Conservation (phyloP, 2,888 invertebrate species). For the Agrochola lychnidis region DNA sequence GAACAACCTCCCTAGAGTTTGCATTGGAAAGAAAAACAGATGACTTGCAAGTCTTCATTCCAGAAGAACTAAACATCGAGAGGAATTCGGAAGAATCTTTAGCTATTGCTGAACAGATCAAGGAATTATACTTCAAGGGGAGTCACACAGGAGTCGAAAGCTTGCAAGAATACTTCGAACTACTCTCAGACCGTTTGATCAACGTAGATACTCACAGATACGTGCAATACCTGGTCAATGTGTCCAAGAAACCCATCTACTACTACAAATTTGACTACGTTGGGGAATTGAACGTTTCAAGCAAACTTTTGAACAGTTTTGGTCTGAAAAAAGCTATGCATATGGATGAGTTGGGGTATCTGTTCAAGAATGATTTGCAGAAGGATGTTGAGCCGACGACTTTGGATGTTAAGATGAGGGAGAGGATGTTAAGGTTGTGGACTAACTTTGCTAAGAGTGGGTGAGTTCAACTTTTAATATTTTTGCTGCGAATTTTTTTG, state of each 20-base stretch:
- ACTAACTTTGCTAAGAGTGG: conserved; percentile 88
- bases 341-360: conserved; percentile 83
- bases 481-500: too few species aligned
- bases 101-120: conserved; percentile 77
- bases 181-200: conserved; percentile 79
- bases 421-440: conserved; percentile 85
- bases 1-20: conserved; percentile 79
- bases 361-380: conserved; percentile 81
- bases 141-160: conserved; percentile 74
- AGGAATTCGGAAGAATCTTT: conserved; percentile 78
- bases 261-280: conserved; percentile 86
- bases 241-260: conserved; percentile 82
- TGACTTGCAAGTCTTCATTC: conserved; percentile 81
- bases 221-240: conserved; percentile 80
- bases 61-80: conserved; percentile 78
- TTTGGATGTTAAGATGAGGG: conserved; percentile 83
- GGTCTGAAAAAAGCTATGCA: conserved; percentile 79
- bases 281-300: conserved; percentile 80
- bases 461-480: conserved; percentile 78
- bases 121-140: conserved; percentile 80
- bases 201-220: conserved; percentile 82
- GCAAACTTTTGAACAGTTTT: conserved; percentile 66
- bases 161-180: conserved; percentile 76
- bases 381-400: conserved; percentile 78
- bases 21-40: conserved; percentile 71